A percentile compares a stretch with the other conserved stretches of the same genome.
Evolutionary conservation across 2,888 invertebrate genomes (phyloP).

Genomic region (Mystacides longicornis): DNA sequence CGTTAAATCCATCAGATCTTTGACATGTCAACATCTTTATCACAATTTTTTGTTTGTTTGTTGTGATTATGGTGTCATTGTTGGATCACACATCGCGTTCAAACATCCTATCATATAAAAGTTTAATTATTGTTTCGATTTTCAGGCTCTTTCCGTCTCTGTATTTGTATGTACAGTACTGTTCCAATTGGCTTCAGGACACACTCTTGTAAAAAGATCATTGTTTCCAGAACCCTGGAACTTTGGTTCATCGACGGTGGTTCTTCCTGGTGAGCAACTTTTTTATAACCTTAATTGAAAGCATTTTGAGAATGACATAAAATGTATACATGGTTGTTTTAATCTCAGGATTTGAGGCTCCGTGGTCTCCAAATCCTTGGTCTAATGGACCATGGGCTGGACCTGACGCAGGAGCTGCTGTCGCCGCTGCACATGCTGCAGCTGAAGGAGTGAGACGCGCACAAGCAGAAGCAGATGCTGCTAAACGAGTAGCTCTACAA

Average conservation of each 20-base stretch:
- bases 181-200: neutral
- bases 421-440: conserved; percentile 24
- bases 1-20: no score
- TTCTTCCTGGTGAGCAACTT: neutral
- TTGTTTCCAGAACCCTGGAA: neutral
- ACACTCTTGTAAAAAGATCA: neutral
- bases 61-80: no score
- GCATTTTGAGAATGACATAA: no score
- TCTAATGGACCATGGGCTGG: conserved; percentile 8
- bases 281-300: no score
- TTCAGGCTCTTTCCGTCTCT: neutral
- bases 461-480: conserved; percentile 21
- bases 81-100: neutral
- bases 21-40: no score
- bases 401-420: conserved; percentile 23
- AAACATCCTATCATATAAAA: neutral
- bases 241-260: neutral
- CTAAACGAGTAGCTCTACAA: conserved; percentile 19
- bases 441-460: conserved; percentile 23
- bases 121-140: neutral
- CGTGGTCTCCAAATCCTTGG: conserved; percentile 12
- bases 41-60: no score
- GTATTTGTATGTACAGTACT: neutral
- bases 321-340: neutral
- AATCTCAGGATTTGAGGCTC: neutral